Percentiles rank a stretch among this genome's conserved stretches.
Evolutionary conservation across 2,888 invertebrate genomes (phyloP).

Genomic region (Pollenia griseotomentosa): DNA sequence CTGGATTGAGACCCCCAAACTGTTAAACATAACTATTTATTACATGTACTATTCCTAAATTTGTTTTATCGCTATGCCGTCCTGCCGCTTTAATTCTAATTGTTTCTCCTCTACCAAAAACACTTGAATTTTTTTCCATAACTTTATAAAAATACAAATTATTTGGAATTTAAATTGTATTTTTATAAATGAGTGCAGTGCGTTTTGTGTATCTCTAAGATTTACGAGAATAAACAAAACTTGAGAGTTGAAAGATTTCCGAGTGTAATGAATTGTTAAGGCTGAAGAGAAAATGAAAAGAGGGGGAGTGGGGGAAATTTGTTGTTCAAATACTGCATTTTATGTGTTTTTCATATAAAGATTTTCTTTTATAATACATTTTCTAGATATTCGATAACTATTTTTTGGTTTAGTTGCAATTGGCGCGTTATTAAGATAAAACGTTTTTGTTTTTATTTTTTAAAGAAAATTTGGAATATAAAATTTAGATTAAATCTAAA

Average conservation of each 20-base stretch:
- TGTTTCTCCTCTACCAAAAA: background rate
- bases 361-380: slow-evolving; percentile 45
- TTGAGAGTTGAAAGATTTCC: slow-evolving; percentile 55
- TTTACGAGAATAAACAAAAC: slow-evolving; percentile 38
- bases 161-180: slow-evolving; percentile 16
- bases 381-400: slow-evolving; percentile 43
- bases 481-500: slow-evolving; percentile 1
- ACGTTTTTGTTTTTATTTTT: slow-evolving; percentile 48
- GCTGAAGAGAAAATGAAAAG: slow-evolving; percentile 26
- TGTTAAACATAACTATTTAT: no score
- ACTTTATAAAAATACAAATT: slow-evolving; percentile 18
- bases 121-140: slow-evolving; percentile 7
- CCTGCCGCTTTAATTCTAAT: slow-evolving; percentile 1
- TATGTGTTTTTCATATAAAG: slow-evolving; percentile 25
- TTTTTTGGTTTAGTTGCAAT: slow-evolving; percentile 77
- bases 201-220: slow-evolving; percentile 20
- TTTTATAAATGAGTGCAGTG: slow-evolving; percentile 28
- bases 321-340: slow-evolving; percentile 34
- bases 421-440: slow-evolving; percentile 72
- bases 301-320: slow-evolving; percentile 28
- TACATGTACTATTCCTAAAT: no score
- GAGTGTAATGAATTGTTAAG: slow-evolving; percentile 46
- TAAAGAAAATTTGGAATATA: slow-evolving; percentile 31
- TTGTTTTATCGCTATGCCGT: no score
- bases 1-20: no score